phyloP scores from a whole-genome alignment of 37 sponge, comb jelly and placozoan species.

The Crambe crambe region DNA sequence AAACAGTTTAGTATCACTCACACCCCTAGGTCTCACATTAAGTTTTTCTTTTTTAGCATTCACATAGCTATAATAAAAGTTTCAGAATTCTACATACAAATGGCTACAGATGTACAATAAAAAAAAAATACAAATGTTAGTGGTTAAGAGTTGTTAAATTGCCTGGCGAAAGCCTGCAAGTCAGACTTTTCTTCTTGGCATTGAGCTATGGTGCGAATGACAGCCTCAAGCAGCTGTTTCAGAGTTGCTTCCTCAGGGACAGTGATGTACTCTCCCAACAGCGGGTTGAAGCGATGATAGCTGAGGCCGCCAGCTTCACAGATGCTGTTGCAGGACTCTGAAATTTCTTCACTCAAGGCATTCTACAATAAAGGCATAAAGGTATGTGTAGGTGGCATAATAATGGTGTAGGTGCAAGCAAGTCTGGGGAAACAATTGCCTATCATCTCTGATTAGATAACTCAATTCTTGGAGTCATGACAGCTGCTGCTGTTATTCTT shows the following conservation, averaged over 20 bases:
- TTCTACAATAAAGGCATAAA: conserved; percentile 5
- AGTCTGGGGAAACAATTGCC: too few species aligned
- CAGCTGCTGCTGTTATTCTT: too few species aligned
- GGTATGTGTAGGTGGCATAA: background rate
- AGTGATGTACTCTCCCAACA: background rate
- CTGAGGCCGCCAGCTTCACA: conserved; percentile 22
- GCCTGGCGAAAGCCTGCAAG: background rate
- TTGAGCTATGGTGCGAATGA: conserved; percentile 8
- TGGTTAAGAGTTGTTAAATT: background rate
- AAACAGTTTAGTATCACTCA: too few species aligned
- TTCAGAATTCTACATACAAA: too few species aligned
- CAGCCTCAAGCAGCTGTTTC: conserved; percentile 4
- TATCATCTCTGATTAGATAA: too few species aligned
- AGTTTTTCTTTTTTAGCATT: too few species aligned
- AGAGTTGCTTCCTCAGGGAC: background rate
- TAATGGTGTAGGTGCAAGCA: background rate
- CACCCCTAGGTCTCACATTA: too few species aligned
- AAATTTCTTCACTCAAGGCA: conserved; percentile 18
- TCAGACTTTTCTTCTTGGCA: background rate
- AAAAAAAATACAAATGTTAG: too few species aligned
- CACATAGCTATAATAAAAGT: too few species aligned
- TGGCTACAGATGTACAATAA: too few species aligned
- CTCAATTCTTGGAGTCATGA: too few species aligned
- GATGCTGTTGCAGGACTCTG: background rate
- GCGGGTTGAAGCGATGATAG: conserved; percentile 50